Base-by-base conservation (phyloP, 1,140 invertebrate genomes). In the Drosophila auraria region DNA sequence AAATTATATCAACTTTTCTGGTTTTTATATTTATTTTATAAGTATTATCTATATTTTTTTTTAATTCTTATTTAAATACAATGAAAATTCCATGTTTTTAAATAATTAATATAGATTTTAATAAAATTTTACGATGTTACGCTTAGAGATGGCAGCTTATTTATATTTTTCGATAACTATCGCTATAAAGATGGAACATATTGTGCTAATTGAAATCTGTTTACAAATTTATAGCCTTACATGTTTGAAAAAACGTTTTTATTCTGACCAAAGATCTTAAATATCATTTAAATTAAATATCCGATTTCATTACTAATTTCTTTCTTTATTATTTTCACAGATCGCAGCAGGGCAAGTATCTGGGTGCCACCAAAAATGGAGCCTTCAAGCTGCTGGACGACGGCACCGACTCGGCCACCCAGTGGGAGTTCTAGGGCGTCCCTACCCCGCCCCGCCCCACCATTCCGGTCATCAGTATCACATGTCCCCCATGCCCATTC, bases 301-400 rank as follows among this genome's bases (percentile, higher is more conserved):
- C 12, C 0, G n/a, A 56, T 1, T 23, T 25, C 17, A 0, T 61
- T 30, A 30, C 36, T 40, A 53, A 58, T 36, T 3, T 3, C 33
- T 23, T 5, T 25, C 2, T 9, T 50, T 20, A 44, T 38, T 50
- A 14, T 61, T 3, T 7, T 60, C 49, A 1, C 51, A 93, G 92
- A 91, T 93, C 92, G 54, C 79, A 89, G 61, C 94, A 94, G 69
- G 97, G 97, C 47, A 95, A 96, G 89, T 99, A 98, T 94, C 94
- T 99, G 65, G 95, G 96, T 65, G 97, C 98, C 61, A 97, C 97
- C 87, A 99, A 99, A 94, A 99, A 99, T 93, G 98, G 98, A 53
- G 95, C 96, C 64, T 97, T 99, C 94, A 96, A 96, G 91, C 95
- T 98, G 42, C 96, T 96, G 30, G 97, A 96, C 61, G 95, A 95